Percentiles rank a stretch among this genome's conserved stretches.
Evolutionary conservation across 1,140 invertebrate species (phyloP).

Genomic region (Microplitis mediator): DNA sequence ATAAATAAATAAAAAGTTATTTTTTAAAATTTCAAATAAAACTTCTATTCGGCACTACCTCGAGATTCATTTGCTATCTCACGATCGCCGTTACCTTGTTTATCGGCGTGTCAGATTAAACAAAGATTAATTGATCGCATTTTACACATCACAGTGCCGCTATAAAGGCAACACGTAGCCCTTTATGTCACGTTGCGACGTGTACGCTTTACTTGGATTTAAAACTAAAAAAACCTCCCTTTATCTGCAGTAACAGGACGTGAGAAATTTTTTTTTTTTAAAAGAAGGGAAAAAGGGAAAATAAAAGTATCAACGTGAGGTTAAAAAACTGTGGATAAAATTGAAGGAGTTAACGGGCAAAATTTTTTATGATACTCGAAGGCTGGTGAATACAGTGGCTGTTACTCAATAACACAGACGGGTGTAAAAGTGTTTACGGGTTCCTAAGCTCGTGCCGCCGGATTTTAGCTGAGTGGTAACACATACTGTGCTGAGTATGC

Average conservation of each 20-base stretch:
- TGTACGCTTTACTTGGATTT: too few relatives aligned
- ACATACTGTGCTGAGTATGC: neutral
- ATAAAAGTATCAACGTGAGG: neutral
- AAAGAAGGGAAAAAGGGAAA: neutral
- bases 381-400: neutral
- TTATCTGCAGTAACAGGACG: too few relatives aligned
- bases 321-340: neutral
- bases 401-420: neutral
- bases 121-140: constrained; percentile 18
- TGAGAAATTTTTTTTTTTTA: too few relatives aligned
- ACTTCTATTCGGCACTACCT: too few relatives aligned
- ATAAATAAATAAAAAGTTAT: neutral
- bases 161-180: neutral
- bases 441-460: constrained; percentile 12
- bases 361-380: neutral
- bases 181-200: too few relatives aligned
- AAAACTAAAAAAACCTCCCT: neutral
- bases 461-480: neutral
- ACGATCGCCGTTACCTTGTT: neutral
- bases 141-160: neutral
- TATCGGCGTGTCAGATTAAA: constrained; percentile 14
- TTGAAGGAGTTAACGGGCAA: neutral
- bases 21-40: neutral
- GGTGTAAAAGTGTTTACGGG: constrained; percentile 20
- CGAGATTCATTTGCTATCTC: neutral